Evolutionary conservation across 2,888 invertebrate genomes (phyloP), one percentile per base, ranked within the genome.

Genomic region (Chalcosyrphus nemorum): DNA sequence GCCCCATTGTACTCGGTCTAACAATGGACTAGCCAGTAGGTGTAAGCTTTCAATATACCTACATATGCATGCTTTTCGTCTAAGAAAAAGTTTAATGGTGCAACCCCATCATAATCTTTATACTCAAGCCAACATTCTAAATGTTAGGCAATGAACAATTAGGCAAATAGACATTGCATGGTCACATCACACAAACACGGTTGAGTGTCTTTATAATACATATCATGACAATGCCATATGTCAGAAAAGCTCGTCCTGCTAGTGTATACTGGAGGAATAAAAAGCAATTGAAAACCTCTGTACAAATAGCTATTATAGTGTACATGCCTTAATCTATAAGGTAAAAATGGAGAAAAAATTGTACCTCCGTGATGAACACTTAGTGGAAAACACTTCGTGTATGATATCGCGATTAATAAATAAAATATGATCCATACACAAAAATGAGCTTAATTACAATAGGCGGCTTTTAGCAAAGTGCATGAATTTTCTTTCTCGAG

Each of bases 321-420:
- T 35, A 35, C 24, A 47, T 32, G 32, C 63, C 47, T 63, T 63
- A 63, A 47, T 63, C 47, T 63, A 63, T 63, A 63, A 63, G 47
- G 47, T 35, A 63, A 47, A 63, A 63, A 47, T 47, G 32, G 47
- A 63, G 63, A 32, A 47, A 47, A 47, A 65, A 52, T 15, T 61
- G 2, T 38, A 24, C 61, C 6, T 11, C 9, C 32, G 27, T 41
- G 19, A 45, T 27, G 38, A 65, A 65, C 65, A 65, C 65, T 41
- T 63, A 63, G 32, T 15, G 47, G 13, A 9, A 65, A 43, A 65
- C 38, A 65, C 88, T 91, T 90, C 91, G 91, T 91, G 91, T 88
- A 88, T 88, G 88, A 88, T 90, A 91, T 91, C 91, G 88, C 89
- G 91, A 91, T 91, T 90, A 90, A 90, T 91, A 90, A 91, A 89